Evolutionary conservation across 1,140 invertebrate genomes (phyloP), one percentile per base, ranked within the genome.

Genomic region (Bombus terrestris): DNA sequence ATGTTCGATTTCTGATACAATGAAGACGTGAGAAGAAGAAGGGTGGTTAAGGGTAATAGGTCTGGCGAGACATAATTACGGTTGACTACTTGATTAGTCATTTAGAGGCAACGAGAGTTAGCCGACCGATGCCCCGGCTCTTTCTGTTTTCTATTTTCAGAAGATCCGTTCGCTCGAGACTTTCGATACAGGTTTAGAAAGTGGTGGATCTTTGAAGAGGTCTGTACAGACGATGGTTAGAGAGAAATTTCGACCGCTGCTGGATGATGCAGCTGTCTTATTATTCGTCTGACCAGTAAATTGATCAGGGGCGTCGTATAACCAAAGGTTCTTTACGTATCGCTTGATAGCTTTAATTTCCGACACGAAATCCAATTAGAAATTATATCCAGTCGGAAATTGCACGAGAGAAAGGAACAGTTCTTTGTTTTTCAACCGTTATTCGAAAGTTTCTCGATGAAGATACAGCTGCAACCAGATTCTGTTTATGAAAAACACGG

Each of bases 81-180:
- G 73, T 12, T 35, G 85, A 75, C 85, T 57, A 69, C 72, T 86
- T 73, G 80, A 86, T 86, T 86, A 82, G 85, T 86, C 47, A 82
- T 82, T 86, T 81, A 81, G 76, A 69, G 41, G 32, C 22, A n/a
- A 74, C 39, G 66, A 32, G 64, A 35, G 64, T 10, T 32, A 39
- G 43, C 37, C 68, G 37, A 39, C 37, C 39, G 39, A 72, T 15
- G 69, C 37, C 28, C 4, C 39, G 0, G 1, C 41, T 62, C 85
- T 76, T 82, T 73, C 47, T 59, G 62, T 81, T 81, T 85, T 57
- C 57, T 47, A 85, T 81, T 53, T 73, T 72, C 41, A 22, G 39
- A 37, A 0, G 83, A 85, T 79, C n/a, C 57, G 28, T 35, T 47
- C 64, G 47, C 9, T 32, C 32, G 25, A 2, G 39, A 25, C 59